Conservation (phyloP, 1,140 invertebrate species). For the Cataglyphis hispanica region DNA sequence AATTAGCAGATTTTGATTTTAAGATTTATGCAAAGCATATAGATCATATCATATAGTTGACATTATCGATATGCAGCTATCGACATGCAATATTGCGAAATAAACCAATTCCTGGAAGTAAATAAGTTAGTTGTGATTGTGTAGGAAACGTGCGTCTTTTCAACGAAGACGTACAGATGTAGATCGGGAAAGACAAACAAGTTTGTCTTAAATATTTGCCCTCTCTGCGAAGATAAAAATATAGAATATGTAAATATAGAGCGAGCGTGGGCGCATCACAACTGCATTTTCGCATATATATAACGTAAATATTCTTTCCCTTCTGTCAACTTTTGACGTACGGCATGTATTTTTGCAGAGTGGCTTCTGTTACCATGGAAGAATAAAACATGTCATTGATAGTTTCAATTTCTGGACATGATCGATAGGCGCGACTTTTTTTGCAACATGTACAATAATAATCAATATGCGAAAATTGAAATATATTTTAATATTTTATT, state of each 20-base stretch:
- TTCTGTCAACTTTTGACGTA: constrained; percentile 57
- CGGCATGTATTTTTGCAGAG: constrained; percentile 35
- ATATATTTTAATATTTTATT: background rate
- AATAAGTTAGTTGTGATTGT: constrained; percentile 36
- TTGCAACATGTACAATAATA: background rate
- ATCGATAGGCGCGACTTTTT: background rate
- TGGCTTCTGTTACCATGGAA: constrained; percentile 21
- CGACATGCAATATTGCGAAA: background rate
- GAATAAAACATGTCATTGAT: constrained; percentile 36
- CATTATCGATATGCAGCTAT: background rate
- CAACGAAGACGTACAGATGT: constrained; percentile 34
- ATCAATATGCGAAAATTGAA: background rate
- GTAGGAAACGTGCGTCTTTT: constrained; percentile 25
- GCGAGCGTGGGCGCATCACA: constrained; percentile 1
- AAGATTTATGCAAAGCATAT: background rate
- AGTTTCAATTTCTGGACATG: background rate
- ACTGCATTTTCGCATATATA: constrained; percentile 51
- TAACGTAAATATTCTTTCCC: constrained; percentile 56
- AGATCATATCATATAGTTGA: background rate
- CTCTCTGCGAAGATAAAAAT: constrained; percentile 42
- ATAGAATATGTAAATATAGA: constrained; percentile 37
- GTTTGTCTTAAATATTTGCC: constrained; percentile 59
- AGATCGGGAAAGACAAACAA: constrained; percentile 58
- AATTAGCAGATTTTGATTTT: background rate
- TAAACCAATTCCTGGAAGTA: constrained; percentile 27